Percentiles rank a stretch among this genome's conserved stretches.
These are phyloP conservation scores for Dryocosmus kuriphilus DNA, from an alignment of 2,888 invertebrate species.

Conservation along the genomic window DNA sequence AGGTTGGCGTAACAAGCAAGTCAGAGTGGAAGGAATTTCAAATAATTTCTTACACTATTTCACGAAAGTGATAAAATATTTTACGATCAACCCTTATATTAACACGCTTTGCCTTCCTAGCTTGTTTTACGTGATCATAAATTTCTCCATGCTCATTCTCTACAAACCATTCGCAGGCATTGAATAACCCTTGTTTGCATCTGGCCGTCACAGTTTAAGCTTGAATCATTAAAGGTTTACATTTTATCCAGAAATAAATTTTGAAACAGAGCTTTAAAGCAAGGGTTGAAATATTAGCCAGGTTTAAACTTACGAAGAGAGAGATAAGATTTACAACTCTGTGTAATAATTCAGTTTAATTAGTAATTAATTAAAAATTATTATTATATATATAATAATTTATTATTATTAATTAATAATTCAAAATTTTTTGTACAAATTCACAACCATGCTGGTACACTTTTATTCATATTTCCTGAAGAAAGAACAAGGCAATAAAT, in stretches of 20 bases:
- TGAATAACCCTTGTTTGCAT: slow-evolving; percentile 50
- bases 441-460: no score
- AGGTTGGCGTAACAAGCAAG: slow-evolving; percentile 11
- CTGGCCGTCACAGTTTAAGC: slow-evolving; percentile 46
- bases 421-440: no score
- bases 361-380: no score
- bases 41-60: slow-evolving; percentile 49
- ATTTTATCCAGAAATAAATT: background rate
- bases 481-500: no score
- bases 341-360: no score
- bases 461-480: no score
- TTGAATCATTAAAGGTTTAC: slow-evolving; percentile 52
- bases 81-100: slow-evolving; percentile 51
- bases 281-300: background rate
- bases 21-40: slow-evolving; percentile 29
- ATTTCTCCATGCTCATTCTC: slow-evolving; percentile 45
- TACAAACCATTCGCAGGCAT: slow-evolving; percentile 44
- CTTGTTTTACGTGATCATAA: slow-evolving; percentile 54
- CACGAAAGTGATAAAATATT: slow-evolving; percentile 47
- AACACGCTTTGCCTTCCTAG: slow-evolving; percentile 42
- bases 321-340: background rate
- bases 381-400: no score
- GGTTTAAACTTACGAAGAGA: background rate
- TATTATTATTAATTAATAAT: no score
- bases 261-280: background rate